Evolutionary conservation across 92 coral and sea anemone genomes (phyloP), one percentile per base, ranked within the genome.

Genomic region (Anthopleura xanthogrammica): DNA sequence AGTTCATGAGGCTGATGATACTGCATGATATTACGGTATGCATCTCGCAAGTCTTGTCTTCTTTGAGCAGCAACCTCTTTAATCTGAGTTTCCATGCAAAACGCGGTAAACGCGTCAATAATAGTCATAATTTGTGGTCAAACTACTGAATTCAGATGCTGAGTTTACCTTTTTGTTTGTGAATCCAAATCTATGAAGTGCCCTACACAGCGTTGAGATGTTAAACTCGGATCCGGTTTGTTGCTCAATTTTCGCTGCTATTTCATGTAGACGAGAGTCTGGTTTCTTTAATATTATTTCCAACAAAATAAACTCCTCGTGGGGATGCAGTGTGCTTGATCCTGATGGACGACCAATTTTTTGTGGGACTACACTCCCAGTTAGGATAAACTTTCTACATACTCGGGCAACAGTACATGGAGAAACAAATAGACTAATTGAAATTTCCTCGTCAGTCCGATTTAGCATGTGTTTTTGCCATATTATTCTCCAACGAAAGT

Each of bases 291-390:
- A 77, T 17, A 87, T 64, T 43, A 56, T 58, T 16, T 87, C 87
- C 84, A 83, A 60, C 17, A 83, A 60, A 54, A 87, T 87, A 55
- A 83, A 83, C 64, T 87, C 87, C 64, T 87, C 87, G n/a, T 83
- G 90, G 23, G 73, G 83, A 81, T 82, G 66, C 23, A 87, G 77
- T 64, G 84, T 87, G 16, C 23, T 41, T 52, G 80, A 77, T 52
- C 84, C 90, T 46, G 48, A 20, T 52, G 90, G 86, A 16, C 81
- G 87, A 83, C 90, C 83, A 78, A 60, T 70, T 46, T 55, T 79
- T 60, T 76, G 68, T 50, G 84, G 41, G 54, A 29, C 52, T 52
- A 83, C 84, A 50, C 77, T 85, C 77, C 87, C 84, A 41, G 75
- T 77, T 58, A 77, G 52, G 48, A 52, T 42, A 60, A 83, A 77